Base-by-base conservation (phyloP, 2,113 vertebrate species). In the Cavia aperea region DNA sequence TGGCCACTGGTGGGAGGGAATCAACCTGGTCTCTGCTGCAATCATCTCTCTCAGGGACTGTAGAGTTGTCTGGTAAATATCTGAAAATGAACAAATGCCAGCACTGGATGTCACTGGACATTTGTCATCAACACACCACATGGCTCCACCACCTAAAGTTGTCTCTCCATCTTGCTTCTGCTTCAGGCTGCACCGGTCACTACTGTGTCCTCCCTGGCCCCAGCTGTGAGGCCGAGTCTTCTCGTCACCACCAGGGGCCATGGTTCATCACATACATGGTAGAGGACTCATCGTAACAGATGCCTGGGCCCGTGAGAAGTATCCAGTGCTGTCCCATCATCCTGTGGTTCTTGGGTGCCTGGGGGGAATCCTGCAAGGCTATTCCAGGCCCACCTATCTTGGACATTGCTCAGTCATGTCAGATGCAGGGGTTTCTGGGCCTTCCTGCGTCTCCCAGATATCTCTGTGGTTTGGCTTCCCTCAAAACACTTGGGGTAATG, bases 81-180 rank as follows among this genome's bases (percentile, higher is more conserved):
- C 77, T 21, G 18, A 39, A 66, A 26, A 63, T 16, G 66, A 60
- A 29, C 26, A 29, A 23, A 66, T 4, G 18, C 23, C 26, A n/a
- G 66, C 33, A 51, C 43, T 3, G 16, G 54, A 31, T 1, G 1
- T 11, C 51, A 23, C 3, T 13, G 11, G 56, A 11, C 54, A 1
- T 2, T 33, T 5, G 66, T 7, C 3, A 1, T 43, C 51, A 5
- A 19, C 0, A 18, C 0, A 0, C n/a, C 24, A 31, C 2, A 2
- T 12, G 60, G 12, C 16, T 39, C 63, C 43, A 14, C 21, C 54
- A 1, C 10, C 56, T 13, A 56, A 58, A 26, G n/a, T 51, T 78
- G 63, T 83, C 29, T 65, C 58, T 79, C 43, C 1, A 1, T 56
- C 62, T 78, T 66, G 31, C 49, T 36, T 83, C 83, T 23, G 36